These are phyloP conservation scores for Sebastiscus tertius DNA, from an alignment of 2,797 vertebrate species.

Conservation along the genomic window DNA sequence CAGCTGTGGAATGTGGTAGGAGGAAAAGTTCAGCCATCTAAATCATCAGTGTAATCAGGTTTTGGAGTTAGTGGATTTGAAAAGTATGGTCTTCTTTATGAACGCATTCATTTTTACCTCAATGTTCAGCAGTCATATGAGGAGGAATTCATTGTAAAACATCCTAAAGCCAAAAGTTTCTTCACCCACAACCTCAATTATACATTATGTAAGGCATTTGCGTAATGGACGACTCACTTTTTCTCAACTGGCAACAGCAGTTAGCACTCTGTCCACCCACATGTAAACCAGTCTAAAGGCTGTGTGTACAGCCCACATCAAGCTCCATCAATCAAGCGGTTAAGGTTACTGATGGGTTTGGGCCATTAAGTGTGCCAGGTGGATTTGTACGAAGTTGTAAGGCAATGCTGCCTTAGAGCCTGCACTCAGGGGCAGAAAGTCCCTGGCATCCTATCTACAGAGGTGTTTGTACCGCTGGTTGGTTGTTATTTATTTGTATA, in stretches of 20 bases:
- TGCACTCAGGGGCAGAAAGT: neutral
- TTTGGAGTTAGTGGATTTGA: constrained; percentile 24
- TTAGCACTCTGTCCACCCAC: constrained; percentile 42
- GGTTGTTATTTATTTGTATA: neutral
- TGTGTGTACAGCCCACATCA: constrained; percentile 6
- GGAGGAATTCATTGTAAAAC: constrained; percentile 8
- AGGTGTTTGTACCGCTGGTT: neutral
- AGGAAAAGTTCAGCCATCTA: constrained; percentile 48
- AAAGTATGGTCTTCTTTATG: neutral
- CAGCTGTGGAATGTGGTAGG: constrained; percentile 65
- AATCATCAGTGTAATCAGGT: constrained; percentile 46
- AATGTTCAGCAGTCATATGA: neutral
- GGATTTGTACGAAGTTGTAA: constrained; percentile 18
- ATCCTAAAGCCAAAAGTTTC: neutral
- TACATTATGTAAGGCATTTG: constrained; percentile 44
- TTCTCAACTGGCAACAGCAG: constrained; percentile 41
- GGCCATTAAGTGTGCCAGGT: constrained; percentile 9
- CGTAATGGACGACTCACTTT: constrained; percentile 31
- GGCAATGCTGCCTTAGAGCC: neutral
- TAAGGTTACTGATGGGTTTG: constrained; percentile 19
- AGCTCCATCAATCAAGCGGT: constrained; percentile 35
- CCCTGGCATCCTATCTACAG: neutral
- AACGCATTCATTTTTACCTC: constrained; percentile 5
- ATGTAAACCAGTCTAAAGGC: constrained; percentile 33
- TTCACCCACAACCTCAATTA: constrained; percentile 20